Base-by-base conservation (phyloP, 2,113 vertebrate species). In the Otus sunia region DNA sequence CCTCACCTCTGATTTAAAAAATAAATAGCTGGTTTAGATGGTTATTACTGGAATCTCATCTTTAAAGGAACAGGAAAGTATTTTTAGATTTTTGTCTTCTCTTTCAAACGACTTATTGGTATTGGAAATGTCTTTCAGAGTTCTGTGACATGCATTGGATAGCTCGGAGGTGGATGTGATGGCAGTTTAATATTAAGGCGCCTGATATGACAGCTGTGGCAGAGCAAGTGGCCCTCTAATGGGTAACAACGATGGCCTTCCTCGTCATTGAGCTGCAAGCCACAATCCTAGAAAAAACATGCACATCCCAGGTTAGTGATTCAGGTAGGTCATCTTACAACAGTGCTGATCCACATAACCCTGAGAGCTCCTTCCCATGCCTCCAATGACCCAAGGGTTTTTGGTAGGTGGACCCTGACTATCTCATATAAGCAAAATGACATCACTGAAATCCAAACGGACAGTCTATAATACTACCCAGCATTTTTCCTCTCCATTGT, bases 221-320 rank as follows among this genome's bases (percentile, higher is more conserved):
- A 99, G 60, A 99, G 98, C 95, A 99, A 97, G 97, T 99, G 99
- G 25, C 99, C 98, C 49, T 99, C 99, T 62, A 99, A 97, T 1
- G 99, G 99, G 87, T 99, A 99, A 98, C 99, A 99, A 12, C 99
- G 99, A 83, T 99, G 99, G 60, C 99, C 99, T 55, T 99, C 99
- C 77, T 99, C 99, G 27, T 99, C 99, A 3, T 99, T 99, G 92
- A 99, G 98, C 98, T 99, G 99, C 78, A 99, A 98, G 76, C 98
- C 98, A 37, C 99, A 99, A 85, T 99, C 99, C 99, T 99, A 49
- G 27, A 76, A 84, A 81, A 78, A 76, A 95, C 20, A 71, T 1
- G 81, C 1, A 76, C 15, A 64, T 10, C 45, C 50, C 36, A 34
- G 18, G 4, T 96, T 9, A 95, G 56, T 5, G 10, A 27, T n/a